Base-by-base conservation (phyloP, 2,113 vertebrate species). In the Lontra canadensis region DNA sequence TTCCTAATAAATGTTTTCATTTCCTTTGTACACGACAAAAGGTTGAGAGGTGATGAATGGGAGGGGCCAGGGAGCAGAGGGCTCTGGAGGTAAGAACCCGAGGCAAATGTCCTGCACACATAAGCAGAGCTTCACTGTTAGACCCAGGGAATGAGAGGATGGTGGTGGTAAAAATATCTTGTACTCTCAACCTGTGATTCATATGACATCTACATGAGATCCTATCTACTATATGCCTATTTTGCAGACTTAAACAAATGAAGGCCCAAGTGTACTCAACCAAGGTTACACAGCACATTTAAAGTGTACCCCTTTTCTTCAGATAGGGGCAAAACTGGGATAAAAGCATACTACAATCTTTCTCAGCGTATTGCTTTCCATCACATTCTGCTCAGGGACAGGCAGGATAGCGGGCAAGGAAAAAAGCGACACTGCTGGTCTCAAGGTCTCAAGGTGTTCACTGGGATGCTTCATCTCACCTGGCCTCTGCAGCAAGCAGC, bases 401-500 rank as follows among this genome's bases (percentile, higher is more conserved):
- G 42, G 34, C 36, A 44, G 25, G 55, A 47, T 0, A 59, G 7
- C 11, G 10, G 42, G 49, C 55, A 17, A 73, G 42, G 71, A 82
- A 11, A 34, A 36, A 25, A 49, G 29, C 8, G 13, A 10, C 71
- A 31, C 52, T 39, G 0, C 44, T 42, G 29, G 42, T 59, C 39
- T 63, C 93, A 25, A 12, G 29, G 36, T 59, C 39, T 63, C 93
- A 25, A 9, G 2, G 36, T 71, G 57, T 29, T 52, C 14, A 8
- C 57, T 34, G 52, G 26, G 10, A 78, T 36, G 7, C 47, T 15
- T 11, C 14, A 9, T 74, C 99, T 99, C 98, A 99, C 99, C 99
- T 99, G 31, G 99, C 99, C 96, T 99, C 99, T 0, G 99, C 99
- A 0, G 99, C 99, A 83, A 99, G 98, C 84, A 99, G 99, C 96